Base-by-base conservation (phyloP, 2,888 invertebrate genomes). In the Abrostola triplasia region DNA sequence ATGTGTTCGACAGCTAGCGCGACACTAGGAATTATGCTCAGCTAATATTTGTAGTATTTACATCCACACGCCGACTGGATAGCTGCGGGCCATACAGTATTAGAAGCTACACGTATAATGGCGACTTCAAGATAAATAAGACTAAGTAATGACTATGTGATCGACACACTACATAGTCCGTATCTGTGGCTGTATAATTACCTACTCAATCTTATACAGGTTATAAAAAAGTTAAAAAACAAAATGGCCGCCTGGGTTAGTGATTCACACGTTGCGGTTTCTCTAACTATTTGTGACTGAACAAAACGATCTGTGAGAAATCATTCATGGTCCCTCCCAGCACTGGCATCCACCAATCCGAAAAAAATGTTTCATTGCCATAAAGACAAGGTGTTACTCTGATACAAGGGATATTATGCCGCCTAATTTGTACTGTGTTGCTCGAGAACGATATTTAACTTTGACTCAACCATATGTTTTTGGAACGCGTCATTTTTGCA, bases 1-100 rank as follows among this genome's bases (percentile, higher is more conserved):
- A 90, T 84, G 84, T 88, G 90, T 92, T 88, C 90, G 88, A 91
- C 91, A 89, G 84, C 88, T 85, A 87, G 87, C 84, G 82, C 85
- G 84, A 89, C 90, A 90, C 90, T 87, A 87, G 85, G 86, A 84
- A 88, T 85, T 88, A 90, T 85, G 79, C 78, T 77, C 65, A 78
- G 86, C 85, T 85, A 92, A 92, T 91, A 90, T 92, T 92, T 90
- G 86, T 82, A 80, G 76, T 84, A 81, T 86, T 87, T 87, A 85
- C 85, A 79, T 83, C 81, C 81, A 84, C 78, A 71, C 57, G 62
- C 77, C 79, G 81, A 60, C 73, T 77, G 79, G 80, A 81, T 81
- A 76, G 60, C 48, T 53, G 50, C 64, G 55, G 40, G 13, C 51
- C 47, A 70, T 62, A 66, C 47, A 54, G 55, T 47, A 58, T 49